Evolutionary conservation across 92 coral and sea anemone species (phyloP).

Genomic region (Actinostola sp.): DNA sequence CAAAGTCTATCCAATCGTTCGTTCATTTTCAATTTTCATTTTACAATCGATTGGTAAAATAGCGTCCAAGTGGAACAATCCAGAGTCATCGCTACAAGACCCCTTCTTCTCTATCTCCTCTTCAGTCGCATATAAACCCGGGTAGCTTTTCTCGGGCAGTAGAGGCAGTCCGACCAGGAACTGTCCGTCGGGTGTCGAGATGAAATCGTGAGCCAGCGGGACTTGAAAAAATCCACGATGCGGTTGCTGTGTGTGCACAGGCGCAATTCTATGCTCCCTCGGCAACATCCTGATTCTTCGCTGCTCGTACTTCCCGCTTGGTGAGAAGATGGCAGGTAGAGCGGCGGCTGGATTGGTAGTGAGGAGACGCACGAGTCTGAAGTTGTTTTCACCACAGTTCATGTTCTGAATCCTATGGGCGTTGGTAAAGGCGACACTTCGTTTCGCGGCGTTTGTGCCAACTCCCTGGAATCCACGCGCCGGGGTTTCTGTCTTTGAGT

Average conservation of each 20-base stretch:
- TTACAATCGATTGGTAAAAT: slow-evolving; percentile 55
- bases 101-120: slow-evolving; percentile 72
- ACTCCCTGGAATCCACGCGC: neutral
- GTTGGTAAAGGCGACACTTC: neutral
- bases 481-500: neutral
- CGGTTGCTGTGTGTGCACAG: slow-evolving; percentile 33
- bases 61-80: slow-evolving; percentile 67
- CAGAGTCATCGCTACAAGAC: slow-evolving; percentile 65
- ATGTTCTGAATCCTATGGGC: too few species aligned
- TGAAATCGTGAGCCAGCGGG: slow-evolving; percentile 32
- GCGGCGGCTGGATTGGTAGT: slow-evolving; percentile 90
- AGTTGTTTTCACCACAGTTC: slow-evolving; percentile 37
- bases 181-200: slow-evolving; percentile 12
- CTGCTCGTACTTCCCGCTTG: slow-evolving; percentile 50
- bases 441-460: neutral
- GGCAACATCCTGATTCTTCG: slow-evolving; percentile 28
- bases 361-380: slow-evolving; percentile 78
- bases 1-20: neutral
- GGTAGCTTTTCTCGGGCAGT: slow-evolving; percentile 46
- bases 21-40: neutral
- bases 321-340: slow-evolving; percentile 62
- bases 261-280: slow-evolving; percentile 25
- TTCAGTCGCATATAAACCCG: slow-evolving; percentile 56
- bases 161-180: slow-evolving; percentile 29
- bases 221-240: slow-evolving; percentile 28